Evolutionary conservation across 2,113 vertebrate genomes (phyloP).

Genomic region (Gymnorhina tibicen): DNA sequence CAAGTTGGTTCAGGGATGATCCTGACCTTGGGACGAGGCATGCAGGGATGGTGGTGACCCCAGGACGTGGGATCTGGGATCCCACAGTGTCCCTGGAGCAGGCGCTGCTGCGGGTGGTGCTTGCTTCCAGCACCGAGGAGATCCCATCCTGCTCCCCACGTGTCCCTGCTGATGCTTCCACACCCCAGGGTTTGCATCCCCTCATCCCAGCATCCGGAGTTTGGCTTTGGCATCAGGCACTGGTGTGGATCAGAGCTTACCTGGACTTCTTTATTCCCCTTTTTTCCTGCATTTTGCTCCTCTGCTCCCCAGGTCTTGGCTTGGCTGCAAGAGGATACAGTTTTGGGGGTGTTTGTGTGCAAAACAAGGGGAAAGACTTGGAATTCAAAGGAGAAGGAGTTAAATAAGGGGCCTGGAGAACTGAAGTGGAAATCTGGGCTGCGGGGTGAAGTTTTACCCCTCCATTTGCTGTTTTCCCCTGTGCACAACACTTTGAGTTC

Average conservation of each 20-base stretch:
- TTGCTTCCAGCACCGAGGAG: neutral
- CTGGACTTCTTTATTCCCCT: neutral
- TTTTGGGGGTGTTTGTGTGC: neutral
- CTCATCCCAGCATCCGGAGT: neutral
- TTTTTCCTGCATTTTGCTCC: neutral
- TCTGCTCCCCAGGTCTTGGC: neutral
- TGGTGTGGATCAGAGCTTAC: neutral
- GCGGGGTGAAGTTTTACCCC: neutral
- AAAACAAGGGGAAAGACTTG: neutral
- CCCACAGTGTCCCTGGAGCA: neutral
- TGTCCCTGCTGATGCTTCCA: neutral
- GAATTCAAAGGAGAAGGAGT: neutral
- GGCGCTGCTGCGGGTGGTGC: accelerated
- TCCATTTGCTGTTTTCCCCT: neutral
- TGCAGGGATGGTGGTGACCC: neutral
- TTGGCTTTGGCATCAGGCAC: neutral
- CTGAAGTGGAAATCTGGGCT: accelerated
- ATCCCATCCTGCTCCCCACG: accelerated
- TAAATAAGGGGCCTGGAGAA: accelerated
- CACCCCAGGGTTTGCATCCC: neutral
- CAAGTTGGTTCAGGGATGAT: neutral
- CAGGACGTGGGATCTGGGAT: accelerated
- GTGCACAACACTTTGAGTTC: neutral
- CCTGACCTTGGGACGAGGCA: accelerated
- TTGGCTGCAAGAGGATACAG: accelerated